A percentile compares a stretch with the other conserved stretches of the same genome.
Evolutionary conservation across 2,113 vertebrate species (phyloP).

Genomic region (Channa argus): DNA sequence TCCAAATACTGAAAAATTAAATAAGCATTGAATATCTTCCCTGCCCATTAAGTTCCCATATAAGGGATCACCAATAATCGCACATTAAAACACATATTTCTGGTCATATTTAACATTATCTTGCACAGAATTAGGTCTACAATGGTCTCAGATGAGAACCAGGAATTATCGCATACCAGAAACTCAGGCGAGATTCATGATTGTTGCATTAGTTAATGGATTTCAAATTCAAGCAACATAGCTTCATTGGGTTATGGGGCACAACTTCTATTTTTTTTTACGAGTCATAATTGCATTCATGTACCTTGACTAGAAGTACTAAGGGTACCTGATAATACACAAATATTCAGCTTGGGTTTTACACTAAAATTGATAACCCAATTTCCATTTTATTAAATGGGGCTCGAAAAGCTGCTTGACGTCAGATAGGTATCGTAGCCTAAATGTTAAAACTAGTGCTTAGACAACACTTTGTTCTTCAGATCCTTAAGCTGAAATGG

Average conservation of each 20-base stretch:
- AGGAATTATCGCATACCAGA: conserved; percentile 4
- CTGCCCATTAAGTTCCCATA: conserved; percentile 26
- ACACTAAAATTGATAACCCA: conserved; percentile 15
- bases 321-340: not conserved
- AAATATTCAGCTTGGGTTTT: not conserved
- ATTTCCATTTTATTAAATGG: not conserved
- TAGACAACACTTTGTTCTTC: not conserved
- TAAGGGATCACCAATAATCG: conserved; percentile 11
- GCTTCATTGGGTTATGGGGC: not conserved
- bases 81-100: conserved; percentile 33
- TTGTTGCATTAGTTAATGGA: not conserved
- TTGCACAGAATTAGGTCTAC: not conserved
- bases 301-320: not conserved
- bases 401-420: not conserved
- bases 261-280: not conserved
- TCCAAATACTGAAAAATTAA: conserved; percentile 26
- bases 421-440: not conserved
- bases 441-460: not conserved
- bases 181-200: not conserved
- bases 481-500: not conserved
- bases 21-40: conserved; percentile 24
- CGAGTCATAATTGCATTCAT: not conserved
- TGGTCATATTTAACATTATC: conserved; percentile 19
- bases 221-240: not conserved
- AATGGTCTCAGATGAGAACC: not conserved